Percentiles rank a stretch among this genome's conserved stretches.
Evolutionary conservation across 2,888 invertebrate genomes (phyloP).

Genomic region (Andrena chrysosceles): DNA sequence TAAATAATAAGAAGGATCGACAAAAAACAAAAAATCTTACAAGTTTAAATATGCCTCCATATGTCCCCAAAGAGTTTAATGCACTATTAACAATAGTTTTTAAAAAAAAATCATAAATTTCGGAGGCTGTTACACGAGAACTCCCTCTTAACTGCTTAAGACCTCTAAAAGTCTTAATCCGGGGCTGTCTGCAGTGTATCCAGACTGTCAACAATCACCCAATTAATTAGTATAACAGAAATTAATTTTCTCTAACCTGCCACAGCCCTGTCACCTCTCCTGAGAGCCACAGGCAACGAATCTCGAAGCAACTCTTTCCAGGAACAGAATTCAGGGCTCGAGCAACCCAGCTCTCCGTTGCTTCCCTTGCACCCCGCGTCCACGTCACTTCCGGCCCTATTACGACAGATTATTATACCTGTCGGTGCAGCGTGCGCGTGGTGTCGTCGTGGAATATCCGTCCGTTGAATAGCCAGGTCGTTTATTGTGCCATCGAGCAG

Average conservation of each 20-base stretch:
- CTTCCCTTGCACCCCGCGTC: conserved; percentile 49
- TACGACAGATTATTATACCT: conserved; percentile 71
- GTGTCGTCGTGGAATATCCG: conserved; percentile 55
- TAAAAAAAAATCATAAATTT: too few relatives aligned
- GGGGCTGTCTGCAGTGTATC: too few relatives aligned
- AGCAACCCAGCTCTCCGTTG: conserved; percentile 50
- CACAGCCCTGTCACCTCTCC: not conserved
- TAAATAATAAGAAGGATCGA: too few relatives aligned
- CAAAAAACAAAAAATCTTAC: too few relatives aligned
- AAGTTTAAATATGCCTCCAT: too few relatives aligned
- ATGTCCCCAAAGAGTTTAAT: too few relatives aligned
- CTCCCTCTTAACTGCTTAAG: too few relatives aligned
- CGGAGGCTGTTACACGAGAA: too few relatives aligned
- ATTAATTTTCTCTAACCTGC: not conserved
- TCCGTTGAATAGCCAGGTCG: conserved; percentile 59
- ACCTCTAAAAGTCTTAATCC: too few relatives aligned
- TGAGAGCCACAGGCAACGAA: not conserved
- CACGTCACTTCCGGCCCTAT: conserved; percentile 67
- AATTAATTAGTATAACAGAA: not conserved
- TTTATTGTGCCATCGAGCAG: conserved; percentile 69
- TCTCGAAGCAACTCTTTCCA: conserved; percentile 33
- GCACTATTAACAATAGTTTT: too few relatives aligned
- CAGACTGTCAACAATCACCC: not conserved
- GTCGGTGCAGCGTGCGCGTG: conserved; percentile 49
- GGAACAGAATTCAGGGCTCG: conserved; percentile 7